A percentile compares a stretch with the other conserved stretches of the same genome.
Conservation (phyloP, 2,888 invertebrate genomes). For the Platerodrilus igneus region DNA sequence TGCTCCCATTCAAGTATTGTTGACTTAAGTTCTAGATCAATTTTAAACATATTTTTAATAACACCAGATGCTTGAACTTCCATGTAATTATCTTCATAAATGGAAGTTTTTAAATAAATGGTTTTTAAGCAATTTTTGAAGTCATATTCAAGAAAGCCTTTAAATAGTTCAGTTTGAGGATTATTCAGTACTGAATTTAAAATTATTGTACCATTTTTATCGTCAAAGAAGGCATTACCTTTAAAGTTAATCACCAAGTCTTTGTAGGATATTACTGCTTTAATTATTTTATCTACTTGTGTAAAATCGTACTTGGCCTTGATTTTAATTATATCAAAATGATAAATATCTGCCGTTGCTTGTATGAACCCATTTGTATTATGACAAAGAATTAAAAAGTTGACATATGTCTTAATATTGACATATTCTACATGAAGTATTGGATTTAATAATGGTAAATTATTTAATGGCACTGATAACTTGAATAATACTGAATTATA, state of each 20-base stretch:
- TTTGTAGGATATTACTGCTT: no score
- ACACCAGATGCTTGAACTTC: no score
- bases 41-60: slow-evolving; percentile 1
- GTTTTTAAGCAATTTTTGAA: neutral
- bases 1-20: slow-evolving; percentile 11
- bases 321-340: no score
- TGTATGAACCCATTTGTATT: no score
- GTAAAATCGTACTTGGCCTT: no score
- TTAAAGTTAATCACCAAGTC: no score
- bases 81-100: no score
- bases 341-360: no score
- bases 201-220: neutral
- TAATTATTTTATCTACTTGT: no score
- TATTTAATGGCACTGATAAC: slow-evolving; percentile 6
- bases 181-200: neutral
- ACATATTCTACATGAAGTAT: slow-evolving; percentile 8
- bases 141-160: neutral
- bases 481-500: slow-evolving; percentile 9
- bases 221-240: neutral
- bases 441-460: slow-evolving; percentile 7
- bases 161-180: neutral
- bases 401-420: no score
- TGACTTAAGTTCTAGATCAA: slow-evolving; percentile 2
- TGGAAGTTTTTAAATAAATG: no score
- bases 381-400: no score